Evolutionary conservation across 2,888 invertebrate genomes (phyloP).

Genomic region (Taenaris catops): DNA sequence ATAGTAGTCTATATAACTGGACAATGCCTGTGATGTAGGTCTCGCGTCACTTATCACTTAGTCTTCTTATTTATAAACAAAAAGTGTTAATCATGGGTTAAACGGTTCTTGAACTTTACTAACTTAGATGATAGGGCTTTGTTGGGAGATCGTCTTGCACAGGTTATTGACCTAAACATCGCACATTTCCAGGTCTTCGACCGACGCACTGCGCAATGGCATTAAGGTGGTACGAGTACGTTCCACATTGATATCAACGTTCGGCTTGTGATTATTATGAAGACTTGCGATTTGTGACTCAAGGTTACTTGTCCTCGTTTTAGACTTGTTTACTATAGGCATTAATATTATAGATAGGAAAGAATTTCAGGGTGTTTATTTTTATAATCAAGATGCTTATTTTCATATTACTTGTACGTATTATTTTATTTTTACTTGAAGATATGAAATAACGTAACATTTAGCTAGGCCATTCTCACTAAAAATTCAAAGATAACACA

Average conservation of each 20-base stretch:
- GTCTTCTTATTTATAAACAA: slow-evolving; percentile 10
- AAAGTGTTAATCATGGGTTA: slow-evolving; percentile 9
- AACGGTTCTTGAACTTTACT: slow-evolving; percentile 10
- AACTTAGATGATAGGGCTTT: slow-evolving; percentile 11
- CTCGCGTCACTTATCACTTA: neutral
- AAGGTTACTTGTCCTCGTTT: slow-evolving; percentile 51
- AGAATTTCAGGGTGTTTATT: too few species aligned
- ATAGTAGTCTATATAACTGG: too few species aligned
- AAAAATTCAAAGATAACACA: too few species aligned
- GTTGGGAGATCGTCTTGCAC: slow-evolving; percentile 6
- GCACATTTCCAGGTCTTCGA: slow-evolving; percentile 11
- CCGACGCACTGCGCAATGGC: slow-evolving; percentile 10
- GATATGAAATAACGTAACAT: too few species aligned
- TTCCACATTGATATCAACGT: slow-evolving; percentile 19
- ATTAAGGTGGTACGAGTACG: slow-evolving; percentile 9
- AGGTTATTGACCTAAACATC: slow-evolving; percentile 10
- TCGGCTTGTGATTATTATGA: slow-evolving; percentile 41
- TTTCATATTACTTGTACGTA: too few species aligned
- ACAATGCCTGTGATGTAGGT: too few species aligned
- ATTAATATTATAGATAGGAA: too few species aligned
- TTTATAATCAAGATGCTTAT: too few species aligned
- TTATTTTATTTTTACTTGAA: too few species aligned
- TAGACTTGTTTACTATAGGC: neutral
- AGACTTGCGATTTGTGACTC: slow-evolving; percentile 36
- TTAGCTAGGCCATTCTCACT: too few species aligned